Base-by-base conservation (phyloP, 2,888 invertebrate genomes). In the Sussaba pulchella region DNA sequence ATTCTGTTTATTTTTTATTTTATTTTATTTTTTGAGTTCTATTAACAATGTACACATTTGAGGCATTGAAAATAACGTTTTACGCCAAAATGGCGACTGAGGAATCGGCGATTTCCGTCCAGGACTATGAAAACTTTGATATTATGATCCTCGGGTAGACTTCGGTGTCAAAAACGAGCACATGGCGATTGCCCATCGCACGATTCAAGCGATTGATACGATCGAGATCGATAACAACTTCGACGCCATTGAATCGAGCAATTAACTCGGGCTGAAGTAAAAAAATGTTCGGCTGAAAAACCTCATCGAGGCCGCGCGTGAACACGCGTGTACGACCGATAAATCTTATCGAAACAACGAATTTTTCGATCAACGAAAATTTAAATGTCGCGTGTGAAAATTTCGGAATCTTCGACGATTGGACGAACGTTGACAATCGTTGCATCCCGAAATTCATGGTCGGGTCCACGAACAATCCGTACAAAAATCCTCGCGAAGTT, bases 21-120 rank as follows among this genome's bases (percentile, higher is more conserved):
- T 5, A 31, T 31, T 6, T 31, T 5, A 72, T 67, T 92, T n/a
- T n/a, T n/a, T n/a, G n/a, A n/a, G n/a, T n/a, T n/a, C n/a, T n/a
- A n/a, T n/a, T n/a, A n/a, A n/a, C n/a, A n/a, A n/a, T n/a, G n/a
- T n/a, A n/a, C n/a, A n/a, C n/a, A n/a, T n/a, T n/a, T n/a, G n/a
- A n/a, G n/a, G n/a, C n/a, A 0, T 92, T 98, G 74, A 98, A 99
- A 91, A 93, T 93, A 0, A 96, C 96, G 0, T 96, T 96, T 87
- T 95, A 95, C 21, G 94, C 96, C 17, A 95, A 95, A 78, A 95
- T 97, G 24, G 94, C 95, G 0, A 96, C 96, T 0, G 95, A 95
- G 0, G 93, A 95, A 72, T 94, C 95, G 70, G 87, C 94, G 21
- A 93, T 93, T 12, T 91, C 94, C 86, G 94, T 96, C 0, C 88